Conservation (phyloP, 2,113 vertebrate genomes). For the Melanotaenia duboulayi region DNA sequence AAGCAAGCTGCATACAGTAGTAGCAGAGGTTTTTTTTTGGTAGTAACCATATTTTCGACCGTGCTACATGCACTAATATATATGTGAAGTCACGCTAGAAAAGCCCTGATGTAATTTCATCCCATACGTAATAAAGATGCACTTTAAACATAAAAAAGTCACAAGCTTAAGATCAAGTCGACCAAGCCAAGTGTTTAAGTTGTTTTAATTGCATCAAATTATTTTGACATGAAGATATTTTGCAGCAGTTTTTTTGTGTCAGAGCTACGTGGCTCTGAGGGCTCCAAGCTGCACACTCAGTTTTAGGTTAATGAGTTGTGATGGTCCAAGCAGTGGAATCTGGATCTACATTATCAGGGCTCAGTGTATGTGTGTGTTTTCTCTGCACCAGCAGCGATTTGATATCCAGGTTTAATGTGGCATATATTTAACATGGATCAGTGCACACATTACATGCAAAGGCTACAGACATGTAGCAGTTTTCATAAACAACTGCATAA, state of each 20-base stretch:
- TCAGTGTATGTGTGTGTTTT: conserved; percentile 7
- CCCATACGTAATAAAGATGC: not conserved
- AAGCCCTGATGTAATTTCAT: no score
- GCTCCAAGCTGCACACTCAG: conserved; percentile 28
- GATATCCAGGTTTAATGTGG: conserved; percentile 21
- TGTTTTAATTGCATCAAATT: not conserved
- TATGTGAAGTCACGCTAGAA: no score
- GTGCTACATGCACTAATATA: no score
- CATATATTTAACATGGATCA: conserved; percentile 14
- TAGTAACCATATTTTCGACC: no score
- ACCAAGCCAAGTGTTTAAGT: not conserved
- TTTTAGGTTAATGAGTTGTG: conserved; percentile 57
- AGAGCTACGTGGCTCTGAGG: conserved; percentile 14
- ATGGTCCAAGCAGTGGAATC: conserved; percentile 28
- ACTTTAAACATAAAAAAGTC: not conserved
- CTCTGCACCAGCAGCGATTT: conserved; percentile 25
- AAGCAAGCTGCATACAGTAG: no score
- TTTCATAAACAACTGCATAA: not conserved
- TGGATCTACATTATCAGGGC: conserved; percentile 36
- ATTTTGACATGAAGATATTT: conserved; percentile 10
- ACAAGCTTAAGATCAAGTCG: not conserved
- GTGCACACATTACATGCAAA: conserved; percentile 18
- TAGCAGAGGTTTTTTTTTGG: no score
- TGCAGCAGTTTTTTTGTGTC: conserved; percentile 17
- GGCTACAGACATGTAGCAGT: not conserved